Evolutionary conservation across 2,888 invertebrate genomes (phyloP).

Genomic region (Lithophane semibrunnea): DNA sequence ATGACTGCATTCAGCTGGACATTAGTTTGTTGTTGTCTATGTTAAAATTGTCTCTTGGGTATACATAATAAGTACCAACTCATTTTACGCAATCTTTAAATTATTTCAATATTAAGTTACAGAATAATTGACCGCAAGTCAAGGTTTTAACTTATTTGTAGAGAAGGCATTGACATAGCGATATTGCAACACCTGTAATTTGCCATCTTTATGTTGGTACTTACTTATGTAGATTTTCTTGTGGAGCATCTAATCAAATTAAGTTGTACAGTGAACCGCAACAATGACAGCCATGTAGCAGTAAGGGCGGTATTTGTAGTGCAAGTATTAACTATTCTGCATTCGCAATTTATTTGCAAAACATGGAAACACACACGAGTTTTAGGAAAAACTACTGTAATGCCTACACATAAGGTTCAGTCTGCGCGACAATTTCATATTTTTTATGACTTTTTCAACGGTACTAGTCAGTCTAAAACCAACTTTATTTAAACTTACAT

Average conservation of each 20-base stretch:
- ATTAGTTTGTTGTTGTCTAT: constrained; percentile 45
- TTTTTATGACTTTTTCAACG: too few relatives aligned
- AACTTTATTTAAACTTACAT: too few relatives aligned
- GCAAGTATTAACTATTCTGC: neutral
- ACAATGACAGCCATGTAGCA: neutral
- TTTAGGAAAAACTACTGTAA: too few relatives aligned
- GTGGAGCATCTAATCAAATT: neutral
- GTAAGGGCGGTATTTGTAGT: neutral
- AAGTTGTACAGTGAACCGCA: neutral
- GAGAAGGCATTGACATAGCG: constrained; percentile 31
- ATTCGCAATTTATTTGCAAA: too few relatives aligned
- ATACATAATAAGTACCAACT: constrained; percentile 31
- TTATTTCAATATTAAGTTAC: constrained; percentile 46
- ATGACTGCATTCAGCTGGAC: constrained; percentile 57
- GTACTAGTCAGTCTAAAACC: too few relatives aligned
- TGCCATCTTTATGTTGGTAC: neutral
- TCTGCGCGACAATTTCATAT: too few relatives aligned
- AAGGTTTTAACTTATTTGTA: constrained; percentile 48
- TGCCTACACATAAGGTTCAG: too few relatives aligned
- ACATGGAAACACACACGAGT: too few relatives aligned
- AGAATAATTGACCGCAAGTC: constrained; percentile 47
- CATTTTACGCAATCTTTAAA: constrained; percentile 51
- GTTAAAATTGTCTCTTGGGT: constrained; percentile 24
- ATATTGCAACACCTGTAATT: constrained; percentile 28
- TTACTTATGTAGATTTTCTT: neutral